Conservation (phyloP, 2,888 invertebrate genomes). For the Erynnis tages region DNA sequence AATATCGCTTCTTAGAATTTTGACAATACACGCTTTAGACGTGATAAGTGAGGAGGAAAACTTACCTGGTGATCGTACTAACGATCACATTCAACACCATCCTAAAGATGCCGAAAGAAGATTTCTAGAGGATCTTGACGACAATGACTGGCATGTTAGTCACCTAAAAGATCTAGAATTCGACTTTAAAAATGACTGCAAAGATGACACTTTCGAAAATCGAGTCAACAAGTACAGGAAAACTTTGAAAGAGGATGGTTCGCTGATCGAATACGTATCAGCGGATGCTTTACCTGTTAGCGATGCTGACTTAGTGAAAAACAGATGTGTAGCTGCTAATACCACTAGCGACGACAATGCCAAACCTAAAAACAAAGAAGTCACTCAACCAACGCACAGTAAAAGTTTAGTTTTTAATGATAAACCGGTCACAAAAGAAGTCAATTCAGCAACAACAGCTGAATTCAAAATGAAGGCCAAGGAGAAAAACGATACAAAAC, state of each 20-base stretch:
- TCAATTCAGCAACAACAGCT: constrained; percentile 24
- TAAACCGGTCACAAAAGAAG: constrained; percentile 28
- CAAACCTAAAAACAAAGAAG: constrained; percentile 22
- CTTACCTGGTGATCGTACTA: background rate
- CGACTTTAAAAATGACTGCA: constrained; percentile 40
- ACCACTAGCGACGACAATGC: background rate
- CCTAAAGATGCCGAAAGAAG: constrained; percentile 36
- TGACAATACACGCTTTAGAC: background rate
- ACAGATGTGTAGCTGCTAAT: constrained; percentile 38
- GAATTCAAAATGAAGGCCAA: constrained; percentile 20
- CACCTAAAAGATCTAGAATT: constrained; percentile 47
- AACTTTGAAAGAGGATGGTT: constrained; percentile 48
- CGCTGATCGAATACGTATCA: constrained; percentile 51
- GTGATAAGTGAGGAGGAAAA: constrained; percentile 18
- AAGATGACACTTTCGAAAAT: constrained; percentile 47
- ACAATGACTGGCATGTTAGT: constrained; percentile 53
- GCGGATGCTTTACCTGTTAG: constrained; percentile 45
- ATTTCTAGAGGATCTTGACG: constrained; percentile 43
- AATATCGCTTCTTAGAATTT: constrained; percentile 4
- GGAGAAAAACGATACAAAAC: constrained; percentile 21
- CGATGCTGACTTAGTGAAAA: constrained; percentile 37
- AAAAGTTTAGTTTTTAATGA: constrained; percentile 6
- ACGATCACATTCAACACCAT: constrained; percentile 6
- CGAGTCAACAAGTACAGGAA: constrained; percentile 46
- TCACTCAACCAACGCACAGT: too few relatives aligned